phyloP scores from a whole-genome alignment of 1,140 invertebrate species.

The Pseudomyrmex flavicornis region DNA sequence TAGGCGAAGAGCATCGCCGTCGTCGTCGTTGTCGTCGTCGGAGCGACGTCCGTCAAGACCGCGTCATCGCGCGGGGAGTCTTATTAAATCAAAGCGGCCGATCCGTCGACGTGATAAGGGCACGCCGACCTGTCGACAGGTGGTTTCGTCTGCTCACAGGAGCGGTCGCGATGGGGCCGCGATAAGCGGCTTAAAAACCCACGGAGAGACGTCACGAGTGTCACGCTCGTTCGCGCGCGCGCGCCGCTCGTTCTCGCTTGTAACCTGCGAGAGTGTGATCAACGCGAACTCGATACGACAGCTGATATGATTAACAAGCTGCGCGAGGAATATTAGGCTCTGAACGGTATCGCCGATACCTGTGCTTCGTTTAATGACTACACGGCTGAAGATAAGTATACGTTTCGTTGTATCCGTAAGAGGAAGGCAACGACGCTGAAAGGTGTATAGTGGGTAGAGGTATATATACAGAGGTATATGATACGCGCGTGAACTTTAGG shows the following conservation, averaged over 20 bases:
- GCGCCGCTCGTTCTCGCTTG: conserved; percentile 58
- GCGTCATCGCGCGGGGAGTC: conserved; percentile 70
- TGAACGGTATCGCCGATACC: conserved; percentile 67
- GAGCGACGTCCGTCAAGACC: conserved; percentile 69
- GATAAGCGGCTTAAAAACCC: conserved; percentile 67
- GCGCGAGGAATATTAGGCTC: conserved; percentile 55
- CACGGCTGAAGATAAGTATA: conserved; percentile 48
- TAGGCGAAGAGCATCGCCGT: conserved; percentile 3
- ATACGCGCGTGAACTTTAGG: background rate
- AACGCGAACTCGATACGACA: conserved; percentile 62
- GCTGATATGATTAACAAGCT: conserved; percentile 70
- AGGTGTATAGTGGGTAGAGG: background rate
- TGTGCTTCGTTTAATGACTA: conserved; percentile 62
- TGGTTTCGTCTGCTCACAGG: conserved; percentile 9
- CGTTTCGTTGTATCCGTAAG: conserved; percentile 31
- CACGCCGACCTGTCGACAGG: too few relatives aligned
- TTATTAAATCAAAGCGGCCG: conserved; percentile 75
- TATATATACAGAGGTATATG: too few relatives aligned
- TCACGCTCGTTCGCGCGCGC: conserved; percentile 50
- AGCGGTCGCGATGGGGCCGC: conserved; percentile 51
- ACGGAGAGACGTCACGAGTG: conserved; percentile 61
- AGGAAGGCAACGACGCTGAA: conserved; percentile 53
- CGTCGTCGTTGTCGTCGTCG: background rate
- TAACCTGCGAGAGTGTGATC: conserved; percentile 65
- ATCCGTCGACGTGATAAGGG: conserved; percentile 37